Conservation (phyloP, 2,797 vertebrate species). For the Gallinago stenura region DNA sequence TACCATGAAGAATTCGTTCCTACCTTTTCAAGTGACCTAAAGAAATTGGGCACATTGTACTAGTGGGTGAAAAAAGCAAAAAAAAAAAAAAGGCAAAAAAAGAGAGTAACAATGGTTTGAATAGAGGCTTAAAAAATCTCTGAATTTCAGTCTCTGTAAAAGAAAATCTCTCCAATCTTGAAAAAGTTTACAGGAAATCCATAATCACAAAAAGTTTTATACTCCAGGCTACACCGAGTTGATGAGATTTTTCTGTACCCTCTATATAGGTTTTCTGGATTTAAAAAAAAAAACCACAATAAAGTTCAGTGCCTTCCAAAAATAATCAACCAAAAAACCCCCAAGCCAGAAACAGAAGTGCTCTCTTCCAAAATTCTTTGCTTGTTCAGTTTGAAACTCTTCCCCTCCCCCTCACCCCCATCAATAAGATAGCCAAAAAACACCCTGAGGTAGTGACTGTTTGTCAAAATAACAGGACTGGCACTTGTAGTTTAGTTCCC, state of each 20-base stretch:
- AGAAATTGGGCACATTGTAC: background rate
- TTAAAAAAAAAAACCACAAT: constrained; percentile 41
- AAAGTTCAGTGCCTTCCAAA: constrained; percentile 47
- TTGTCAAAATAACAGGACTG: constrained; percentile 69
- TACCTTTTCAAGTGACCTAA: background rate
- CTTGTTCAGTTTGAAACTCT: constrained; percentile 35
- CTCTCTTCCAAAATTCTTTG: constrained; percentile 24
- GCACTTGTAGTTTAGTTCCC: constrained; percentile 76
- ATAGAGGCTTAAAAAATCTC: background rate
- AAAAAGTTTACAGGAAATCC: constrained; percentile 1
- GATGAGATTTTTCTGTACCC: constrained; percentile 8
- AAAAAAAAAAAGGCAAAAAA: no score
- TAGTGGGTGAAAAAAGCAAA: background rate
- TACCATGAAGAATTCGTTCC: background rate
- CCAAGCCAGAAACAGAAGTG: background rate
- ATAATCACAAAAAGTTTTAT: background rate
- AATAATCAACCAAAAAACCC: background rate
- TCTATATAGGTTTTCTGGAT: constrained; percentile 27
- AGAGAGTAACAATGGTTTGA: background rate
- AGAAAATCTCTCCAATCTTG: background rate
- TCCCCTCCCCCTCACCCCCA: no score
- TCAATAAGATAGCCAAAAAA: constrained; percentile 11
- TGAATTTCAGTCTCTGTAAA: background rate
- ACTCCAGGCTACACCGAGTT: background rate
- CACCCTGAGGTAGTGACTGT: constrained; percentile 78